Percentiles rank a stretch among this genome's conserved stretches.
Conservation (phyloP, 1,140 invertebrate genomes). For the Pseudoatta argentina region DNA sequence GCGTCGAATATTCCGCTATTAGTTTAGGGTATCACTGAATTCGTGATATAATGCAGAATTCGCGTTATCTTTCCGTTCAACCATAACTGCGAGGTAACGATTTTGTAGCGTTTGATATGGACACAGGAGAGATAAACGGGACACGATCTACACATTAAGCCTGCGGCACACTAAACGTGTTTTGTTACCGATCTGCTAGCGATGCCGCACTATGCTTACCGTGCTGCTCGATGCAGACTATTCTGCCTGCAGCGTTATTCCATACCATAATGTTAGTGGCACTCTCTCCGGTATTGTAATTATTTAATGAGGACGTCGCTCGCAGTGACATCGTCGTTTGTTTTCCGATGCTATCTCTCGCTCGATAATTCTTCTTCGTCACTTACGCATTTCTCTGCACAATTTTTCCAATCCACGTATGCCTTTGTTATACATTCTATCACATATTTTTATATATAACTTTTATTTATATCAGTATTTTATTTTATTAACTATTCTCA, state of each 20-base stretch:
- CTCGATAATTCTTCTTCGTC: not conserved
- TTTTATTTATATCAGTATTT: slow-evolving; percentile 10
- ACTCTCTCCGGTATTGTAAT: slow-evolving; percentile 25
- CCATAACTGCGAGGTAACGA: slow-evolving; percentile 57
- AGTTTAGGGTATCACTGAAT: slow-evolving; percentile 46
- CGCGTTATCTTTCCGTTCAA: slow-evolving; percentile 58
- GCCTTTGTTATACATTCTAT: not conserved
- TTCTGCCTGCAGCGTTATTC: slow-evolving; percentile 29
- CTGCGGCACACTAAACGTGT: slow-evolving; percentile 47
- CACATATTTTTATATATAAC: not conserved
- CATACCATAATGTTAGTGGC: slow-evolving; percentile 14
- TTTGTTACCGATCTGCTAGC: slow-evolving; percentile 51
- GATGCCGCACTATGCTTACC: slow-evolving; percentile 11
- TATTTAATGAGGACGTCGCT: slow-evolving; percentile 30
- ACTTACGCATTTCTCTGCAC: not conserved
- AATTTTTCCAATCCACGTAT: too few species aligned
- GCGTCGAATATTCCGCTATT: slow-evolving; percentile 28
- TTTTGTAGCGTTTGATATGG: slow-evolving; percentile 59
- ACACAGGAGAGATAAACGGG: slow-evolving; percentile 54
- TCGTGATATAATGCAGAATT: slow-evolving; percentile 56
- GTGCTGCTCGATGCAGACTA: not conserved
- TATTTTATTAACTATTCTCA: not conserved
- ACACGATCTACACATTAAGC: slow-evolving; percentile 58
- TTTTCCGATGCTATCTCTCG: not conserved
- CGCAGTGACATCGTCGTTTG: not conserved